Evolutionary conservation across 2,113 vertebrate species (phyloP).

Genomic region (Neoarius graeffei): DNA sequence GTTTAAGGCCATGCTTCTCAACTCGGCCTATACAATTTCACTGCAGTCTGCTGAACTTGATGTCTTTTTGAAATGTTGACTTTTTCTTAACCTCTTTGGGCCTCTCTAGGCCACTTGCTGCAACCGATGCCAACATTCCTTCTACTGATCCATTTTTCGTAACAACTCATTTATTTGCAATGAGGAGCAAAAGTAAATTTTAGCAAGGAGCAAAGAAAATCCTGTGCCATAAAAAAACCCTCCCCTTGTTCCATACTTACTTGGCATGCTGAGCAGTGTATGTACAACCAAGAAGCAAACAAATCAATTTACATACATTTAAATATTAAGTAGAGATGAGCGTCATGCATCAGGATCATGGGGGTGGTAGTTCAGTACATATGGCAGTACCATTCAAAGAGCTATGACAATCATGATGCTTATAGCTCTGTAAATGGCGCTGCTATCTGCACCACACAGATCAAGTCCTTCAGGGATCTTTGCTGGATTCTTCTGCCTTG

Average conservation of each 20-base stretch:
- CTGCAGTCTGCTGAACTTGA: background rate
- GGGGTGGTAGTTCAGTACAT: conserved; percentile 75
- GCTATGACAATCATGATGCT: conserved; percentile 85
- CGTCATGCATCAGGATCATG: background rate
- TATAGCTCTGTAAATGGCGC: conserved; percentile 94
- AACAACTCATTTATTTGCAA: conserved; percentile 10
- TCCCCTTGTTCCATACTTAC: conserved; percentile 2
- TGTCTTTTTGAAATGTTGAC: conserved; percentile 14
- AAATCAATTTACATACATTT: conserved; percentile 1
- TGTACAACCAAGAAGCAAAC: background rate
- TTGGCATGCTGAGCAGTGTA: background rate
- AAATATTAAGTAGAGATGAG: background rate
- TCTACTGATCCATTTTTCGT: conserved; percentile 7
- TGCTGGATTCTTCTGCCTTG: conserved; percentile 15
- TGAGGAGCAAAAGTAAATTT: background rate
- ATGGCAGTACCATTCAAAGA: conserved; percentile 96
- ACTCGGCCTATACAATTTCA: background rate
- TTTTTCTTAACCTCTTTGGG: conserved; percentile 15
- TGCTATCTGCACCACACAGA: conserved; percentile 78
- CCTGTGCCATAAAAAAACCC: background rate
- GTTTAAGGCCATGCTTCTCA: background rate
- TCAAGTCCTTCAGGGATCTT: conserved; percentile 33
- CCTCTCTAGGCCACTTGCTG: conserved; percentile 1
- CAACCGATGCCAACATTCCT: background rate
- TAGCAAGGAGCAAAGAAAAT: background rate